These are phyloP conservation scores for Antheraea mylitta DNA, from an alignment of 1,140 invertebrate genomes.

Conservation along the genomic window DNA sequence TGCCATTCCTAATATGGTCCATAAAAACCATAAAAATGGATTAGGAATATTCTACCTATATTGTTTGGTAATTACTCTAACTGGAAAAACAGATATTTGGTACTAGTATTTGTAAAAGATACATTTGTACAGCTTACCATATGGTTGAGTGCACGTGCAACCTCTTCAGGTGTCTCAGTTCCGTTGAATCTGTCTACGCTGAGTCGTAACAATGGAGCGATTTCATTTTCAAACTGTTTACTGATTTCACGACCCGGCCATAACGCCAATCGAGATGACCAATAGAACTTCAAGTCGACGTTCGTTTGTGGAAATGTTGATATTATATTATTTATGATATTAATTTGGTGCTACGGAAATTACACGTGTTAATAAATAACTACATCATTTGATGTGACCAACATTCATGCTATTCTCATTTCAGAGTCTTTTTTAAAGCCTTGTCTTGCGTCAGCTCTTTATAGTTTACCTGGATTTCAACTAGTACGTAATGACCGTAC, in stretches of 20 bases:
- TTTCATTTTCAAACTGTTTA: slow-evolving; percentile 20
- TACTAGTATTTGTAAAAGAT: background rate
- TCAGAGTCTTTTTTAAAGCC: no score
- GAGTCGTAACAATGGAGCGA: slow-evolving; percentile 34
- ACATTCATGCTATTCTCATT: no score
- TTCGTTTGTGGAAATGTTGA: slow-evolving; percentile 39
- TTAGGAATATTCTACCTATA: no score
- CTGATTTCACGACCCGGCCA: slow-evolving; percentile 21
- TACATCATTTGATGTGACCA: no score
- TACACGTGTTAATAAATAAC: background rate
- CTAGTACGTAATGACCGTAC: no score
- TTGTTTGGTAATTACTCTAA: no score
- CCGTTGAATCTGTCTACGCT: slow-evolving; percentile 34
- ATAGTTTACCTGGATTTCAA: no score
- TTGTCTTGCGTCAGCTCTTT: no score
- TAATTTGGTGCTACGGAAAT: slow-evolving; percentile 42
- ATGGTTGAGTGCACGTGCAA: slow-evolving; percentile 37
- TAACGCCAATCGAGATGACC: slow-evolving; percentile 42
- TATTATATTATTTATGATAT: slow-evolving; percentile 34
- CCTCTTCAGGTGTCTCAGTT: slow-evolving; percentile 30
- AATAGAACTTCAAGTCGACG: slow-evolving; percentile 42
- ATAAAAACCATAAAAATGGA: no score
- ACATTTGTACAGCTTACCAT: slow-evolving; percentile 32
- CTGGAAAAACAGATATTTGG: background rate
- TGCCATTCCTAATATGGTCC: no score